Base-by-base conservation (phyloP, 2,113 vertebrate species). In the Phyllostomus discolor region DNA sequence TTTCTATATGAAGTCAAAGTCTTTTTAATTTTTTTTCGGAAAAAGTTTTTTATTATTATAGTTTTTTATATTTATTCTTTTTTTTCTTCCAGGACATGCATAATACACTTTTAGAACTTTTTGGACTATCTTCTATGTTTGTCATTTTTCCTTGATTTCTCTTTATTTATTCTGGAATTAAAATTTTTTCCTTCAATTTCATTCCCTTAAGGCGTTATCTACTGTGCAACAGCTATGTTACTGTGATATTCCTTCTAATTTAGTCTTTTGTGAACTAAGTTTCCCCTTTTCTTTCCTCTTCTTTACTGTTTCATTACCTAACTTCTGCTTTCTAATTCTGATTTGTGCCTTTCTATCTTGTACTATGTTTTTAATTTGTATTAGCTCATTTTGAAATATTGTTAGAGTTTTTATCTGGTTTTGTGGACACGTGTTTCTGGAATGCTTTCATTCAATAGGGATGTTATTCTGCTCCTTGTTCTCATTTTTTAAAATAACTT, bases 301-400 rank as follows among this genome's bases (percentile, higher is more conserved):
- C 67, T 87, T 90, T 89, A 73, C 73, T 90, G 46, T 84, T 66
- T n/a, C 52, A 33, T 38, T 80, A 91, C 10, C 72, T 85, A 89
- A 80, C 86, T 90, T 80, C 66, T 92, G 38, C 59, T 69, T 83
- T 82, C 38, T 80, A 72, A 80, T 86, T 95, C 66, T 85, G 79
- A 92, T 22, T 17, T 41, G 24, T 88, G 31, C 38, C 70, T 79
- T 85, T 48, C 33, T 85, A 72, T 48, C 38, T 67, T 89, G 11
- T 54, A 64, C 35, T 79, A 64, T 33, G 92, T 92, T 43, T 75
- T 72, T 72, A 76, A 76, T 75, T 89, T 85, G 46, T 81, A 69
- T 76, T 48, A 76, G 48, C 52, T 92, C 46, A 85, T 81, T 94
- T 72, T 76, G 59, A 92, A 89, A 81, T 26, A 82, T n/a, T 73